Evolutionary conservation across 2,113 vertebrate genomes (phyloP), one percentile per base, ranked within the genome.

Genomic region (Trematocara marginatum): DNA sequence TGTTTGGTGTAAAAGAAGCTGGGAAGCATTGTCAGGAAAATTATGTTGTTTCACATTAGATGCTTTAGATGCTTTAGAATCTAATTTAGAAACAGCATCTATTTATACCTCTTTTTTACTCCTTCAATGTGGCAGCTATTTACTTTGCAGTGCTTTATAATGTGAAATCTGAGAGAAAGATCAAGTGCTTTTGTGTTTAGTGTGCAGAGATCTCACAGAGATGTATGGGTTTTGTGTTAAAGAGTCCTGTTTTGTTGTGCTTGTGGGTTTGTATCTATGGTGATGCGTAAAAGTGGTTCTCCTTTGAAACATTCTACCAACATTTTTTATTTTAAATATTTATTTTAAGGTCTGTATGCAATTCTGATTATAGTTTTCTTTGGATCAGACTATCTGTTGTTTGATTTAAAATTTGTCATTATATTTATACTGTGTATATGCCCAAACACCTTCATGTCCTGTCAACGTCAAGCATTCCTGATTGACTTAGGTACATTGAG

Each of bases 11-110:
- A 85, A 93, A 93, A 93, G 88, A 88, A 91, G 90, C 90, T 20
- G 79, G 69, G 74, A 78, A 80, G 85, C 92, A 92, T 94, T 93
- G 92, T 95, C 71, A 56, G 88, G 86, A 89, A 92, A 88, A 89
- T 88, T 10, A 93, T 93, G 90, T 90, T 93, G 94, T 94, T 90
- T 93, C 89, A 93, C 89, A 93, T 64, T 88, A 92, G 91, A 95
- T 89, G 89, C 74, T 85, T 91, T 51, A 93, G 92, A 95, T 89
- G 89, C 74, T 85, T 91, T 51, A 93, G 92, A 95, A 93, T 90
- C 26, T 29, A 29, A 29, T 29, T 29, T 29, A 29, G 26, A 29
- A 93, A 93, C 92, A 90, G 76, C 91, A 78, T 89, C 95, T 95
- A 96, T 95, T 94, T 94, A 96, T 94, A 94, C 79, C 80, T 90